Conservation (phyloP, 1,140 invertebrate species). For the Leptoteleia sp. region DNA sequence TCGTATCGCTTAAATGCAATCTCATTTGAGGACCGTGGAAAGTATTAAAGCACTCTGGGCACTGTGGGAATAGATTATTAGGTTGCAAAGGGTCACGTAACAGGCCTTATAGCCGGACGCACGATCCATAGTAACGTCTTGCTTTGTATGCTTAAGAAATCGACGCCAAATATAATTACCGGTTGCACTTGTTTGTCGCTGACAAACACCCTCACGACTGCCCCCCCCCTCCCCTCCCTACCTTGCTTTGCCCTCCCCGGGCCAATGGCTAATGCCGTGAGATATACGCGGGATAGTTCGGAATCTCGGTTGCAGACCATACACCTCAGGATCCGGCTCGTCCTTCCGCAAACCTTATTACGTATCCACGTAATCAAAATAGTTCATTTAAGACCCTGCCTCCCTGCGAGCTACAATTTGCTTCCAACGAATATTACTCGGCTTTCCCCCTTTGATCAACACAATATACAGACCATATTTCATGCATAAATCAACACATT, state of each 20-base stretch:
- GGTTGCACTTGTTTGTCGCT: conserved; percentile 73
- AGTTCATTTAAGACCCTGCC: conserved; percentile 41
- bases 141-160: conserved; percentile 75
- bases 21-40: too few species aligned
- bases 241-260: neutral
- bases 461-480: conserved; percentile 46
- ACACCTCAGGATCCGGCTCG: conserved; percentile 3
- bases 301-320: neutral
- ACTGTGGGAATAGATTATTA: conserved; percentile 20
- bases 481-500: conserved; percentile 51
- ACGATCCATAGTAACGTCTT: conserved; percentile 43
- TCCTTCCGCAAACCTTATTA: conserved; percentile 36
- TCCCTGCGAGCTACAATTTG: conserved; percentile 23
- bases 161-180: conserved; percentile 79
- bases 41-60: neutral
- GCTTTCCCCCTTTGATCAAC: conserved; percentile 27
- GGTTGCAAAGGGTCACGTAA: conserved; percentile 61
- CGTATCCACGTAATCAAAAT: conserved; percentile 43
- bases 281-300: conserved; percentile 9
- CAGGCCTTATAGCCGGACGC: conserved; percentile 67
- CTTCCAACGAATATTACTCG: conserved; percentile 45
- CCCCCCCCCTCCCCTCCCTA: too few species aligned
- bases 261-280: conserved; percentile 25
- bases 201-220: conserved; percentile 70
- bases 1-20: too few species aligned